These are phyloP conservation scores for Megaceryle torquata DNA, from an alignment of 2,113 vertebrate genomes.

Conservation along the genomic window DNA sequence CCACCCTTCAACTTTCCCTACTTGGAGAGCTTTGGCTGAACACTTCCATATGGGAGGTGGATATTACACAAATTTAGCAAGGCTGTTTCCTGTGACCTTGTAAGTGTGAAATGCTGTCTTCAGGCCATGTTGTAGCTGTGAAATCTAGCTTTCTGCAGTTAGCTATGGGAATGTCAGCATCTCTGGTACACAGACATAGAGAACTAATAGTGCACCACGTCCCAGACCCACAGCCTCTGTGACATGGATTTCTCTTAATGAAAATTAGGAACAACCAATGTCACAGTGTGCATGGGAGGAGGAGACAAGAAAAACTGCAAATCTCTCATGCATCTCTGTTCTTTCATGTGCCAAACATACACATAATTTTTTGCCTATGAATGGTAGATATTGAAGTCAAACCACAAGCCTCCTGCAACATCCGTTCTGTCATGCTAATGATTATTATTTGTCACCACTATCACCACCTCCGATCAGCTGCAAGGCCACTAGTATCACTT, in stretches of 20 bases:
- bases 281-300: neutral
- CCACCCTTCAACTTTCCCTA: neutral
- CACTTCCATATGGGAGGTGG: neutral
- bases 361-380: neutral
- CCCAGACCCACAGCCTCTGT: neutral
- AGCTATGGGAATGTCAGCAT: neutral
- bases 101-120: neutral
- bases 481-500: neutral
- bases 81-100: neutral
- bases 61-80: neutral
- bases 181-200: neutral
- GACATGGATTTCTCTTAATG: neutral
- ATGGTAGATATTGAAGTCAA: neutral
- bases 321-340: neutral
- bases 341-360: rapidly evolving
- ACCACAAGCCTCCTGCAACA: neutral
- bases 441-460: neutral
- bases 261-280: neutral
- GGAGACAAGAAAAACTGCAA: neutral
- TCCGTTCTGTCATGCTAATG: neutral
- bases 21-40: neutral
- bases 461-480: neutral
- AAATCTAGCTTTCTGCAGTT: neutral
- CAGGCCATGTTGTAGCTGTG: neutral
- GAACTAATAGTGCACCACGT: neutral